A percentile compares a stretch with the other conserved stretches of the same genome.
phyloP scores from a whole-genome alignment of 1,140 invertebrate species.

The Coptotermes formosanus region DNA sequence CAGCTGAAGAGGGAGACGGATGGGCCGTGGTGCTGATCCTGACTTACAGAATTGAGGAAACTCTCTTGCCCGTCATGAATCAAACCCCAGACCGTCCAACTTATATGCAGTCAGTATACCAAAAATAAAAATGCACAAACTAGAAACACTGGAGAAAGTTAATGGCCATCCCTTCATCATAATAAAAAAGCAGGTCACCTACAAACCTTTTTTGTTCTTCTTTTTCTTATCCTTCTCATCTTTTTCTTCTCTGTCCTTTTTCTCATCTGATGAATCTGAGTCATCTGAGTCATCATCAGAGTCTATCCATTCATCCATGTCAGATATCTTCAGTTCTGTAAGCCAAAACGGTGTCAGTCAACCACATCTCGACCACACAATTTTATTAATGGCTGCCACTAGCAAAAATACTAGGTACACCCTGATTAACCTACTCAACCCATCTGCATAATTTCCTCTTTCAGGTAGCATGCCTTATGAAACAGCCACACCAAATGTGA shows the following conservation, averaged over 20 bases:
- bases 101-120: no score
- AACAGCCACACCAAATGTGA: no score
- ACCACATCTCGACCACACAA: not conserved
- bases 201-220: conserved; percentile 71
- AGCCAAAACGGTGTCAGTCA: not conserved
- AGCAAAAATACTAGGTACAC: no score
- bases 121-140: conserved; percentile 18
- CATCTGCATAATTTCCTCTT: no score
- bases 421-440: no score
- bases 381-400: no score
- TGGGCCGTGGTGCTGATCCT: no score
- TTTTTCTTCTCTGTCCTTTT: conserved; percentile 60
- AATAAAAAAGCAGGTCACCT: conserved; percentile 50
- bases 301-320: conserved; percentile 92
- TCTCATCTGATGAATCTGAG: conserved; percentile 63
- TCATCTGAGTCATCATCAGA: conserved; percentile 73
- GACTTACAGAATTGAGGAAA: no score
- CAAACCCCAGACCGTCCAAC: no score
- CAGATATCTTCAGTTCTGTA: conserved; percentile 79
- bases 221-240: conserved; percentile 69
- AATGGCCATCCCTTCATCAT: not conserved
- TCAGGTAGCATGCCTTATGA: no score
- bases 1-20: no score
- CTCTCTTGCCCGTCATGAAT: no score
- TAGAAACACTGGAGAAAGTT: conserved; percentile 30